Conservation (phyloP, 1,140 invertebrate genomes). For the Drosophila dunni region DNA sequence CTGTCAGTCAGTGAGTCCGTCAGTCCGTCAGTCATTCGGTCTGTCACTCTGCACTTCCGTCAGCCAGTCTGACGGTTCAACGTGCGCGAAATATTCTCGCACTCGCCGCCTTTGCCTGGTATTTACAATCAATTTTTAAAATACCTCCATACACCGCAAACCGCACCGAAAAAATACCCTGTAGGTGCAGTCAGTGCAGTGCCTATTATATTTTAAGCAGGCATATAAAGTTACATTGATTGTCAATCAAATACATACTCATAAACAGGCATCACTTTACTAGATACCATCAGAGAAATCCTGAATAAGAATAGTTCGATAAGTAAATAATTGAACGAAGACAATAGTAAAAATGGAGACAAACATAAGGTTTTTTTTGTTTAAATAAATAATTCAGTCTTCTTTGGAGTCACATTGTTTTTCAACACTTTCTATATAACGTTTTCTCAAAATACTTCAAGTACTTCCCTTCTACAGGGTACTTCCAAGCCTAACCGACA, state of each 20-base stretch:
- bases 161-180: slow-evolving; percentile 30
- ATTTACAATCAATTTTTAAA: slow-evolving; percentile 71
- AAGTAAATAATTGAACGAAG: too few relatives aligned
- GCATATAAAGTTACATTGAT: too few relatives aligned
- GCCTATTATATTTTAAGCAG: too few relatives aligned
- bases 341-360: too few relatives aligned
- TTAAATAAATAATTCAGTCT: background rate
- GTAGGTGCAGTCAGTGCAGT: background rate
- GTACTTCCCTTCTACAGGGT: slow-evolving; percentile 18
- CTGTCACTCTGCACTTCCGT: slow-evolving; percentile 1
- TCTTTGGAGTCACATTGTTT: too few relatives aligned
- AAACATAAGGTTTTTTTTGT: background rate
- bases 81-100: slow-evolving; percentile 68
- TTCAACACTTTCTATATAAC: too few relatives aligned
- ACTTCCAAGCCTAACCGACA: background rate
- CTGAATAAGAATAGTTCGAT: too few relatives aligned
- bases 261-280: too few relatives aligned
- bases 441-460: background rate
- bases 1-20: slow-evolving; percentile 5
- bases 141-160: slow-evolving; percentile 31
- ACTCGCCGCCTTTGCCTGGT: slow-evolving; percentile 47
- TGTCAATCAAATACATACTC: too few relatives aligned
- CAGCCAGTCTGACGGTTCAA: slow-evolving; percentile 42
- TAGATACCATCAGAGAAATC: too few relatives aligned
- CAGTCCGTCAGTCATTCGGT: slow-evolving; percentile 35